Percentiles rank a stretch among this genome's conserved stretches.
Evolutionary conservation across 2,888 invertebrate genomes (phyloP).

Genomic region (Camponotus fellah): DNA sequence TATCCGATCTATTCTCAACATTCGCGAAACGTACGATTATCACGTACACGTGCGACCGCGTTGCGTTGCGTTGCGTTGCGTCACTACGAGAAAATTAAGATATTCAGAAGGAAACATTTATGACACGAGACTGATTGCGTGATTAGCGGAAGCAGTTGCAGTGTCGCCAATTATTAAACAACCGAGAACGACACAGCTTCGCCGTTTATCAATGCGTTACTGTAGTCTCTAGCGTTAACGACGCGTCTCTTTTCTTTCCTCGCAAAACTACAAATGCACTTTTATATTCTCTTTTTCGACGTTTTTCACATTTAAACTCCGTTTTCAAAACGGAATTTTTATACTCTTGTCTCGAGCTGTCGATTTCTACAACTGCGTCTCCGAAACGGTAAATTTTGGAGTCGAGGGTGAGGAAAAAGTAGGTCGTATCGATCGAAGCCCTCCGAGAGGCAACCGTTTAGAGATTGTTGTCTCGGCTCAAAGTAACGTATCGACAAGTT

Average conservation of each 20-base stretch:
- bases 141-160: constrained; percentile 70
- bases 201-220: not conserved
- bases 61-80: not conserved
- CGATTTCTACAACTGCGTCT: constrained; percentile 66
- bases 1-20: not conserved
- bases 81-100: constrained; percentile 61
- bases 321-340: constrained; percentile 3
- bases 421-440: constrained; percentile 73
- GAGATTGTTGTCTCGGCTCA: constrained; percentile 55
- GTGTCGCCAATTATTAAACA: constrained; percentile 58
- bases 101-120: constrained; percentile 72
- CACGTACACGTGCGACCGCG: too few species aligned
- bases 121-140: constrained; percentile 63
- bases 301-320: not conserved
- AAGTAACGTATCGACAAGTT: not conserved
- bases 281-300: not conserved
- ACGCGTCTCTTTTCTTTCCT: not conserved
- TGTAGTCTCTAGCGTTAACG: too few species aligned
- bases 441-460: constrained; percentile 49
- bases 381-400: constrained; percentile 68
- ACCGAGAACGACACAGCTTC: constrained; percentile 35
- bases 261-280: not conserved
- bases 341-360: constrained; percentile 19
- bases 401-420: constrained; percentile 71
- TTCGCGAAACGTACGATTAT: not conserved